phyloP scores from a whole-genome alignment of 2,797 vertebrate species.

The Cryptoprocta ferox region DNA sequence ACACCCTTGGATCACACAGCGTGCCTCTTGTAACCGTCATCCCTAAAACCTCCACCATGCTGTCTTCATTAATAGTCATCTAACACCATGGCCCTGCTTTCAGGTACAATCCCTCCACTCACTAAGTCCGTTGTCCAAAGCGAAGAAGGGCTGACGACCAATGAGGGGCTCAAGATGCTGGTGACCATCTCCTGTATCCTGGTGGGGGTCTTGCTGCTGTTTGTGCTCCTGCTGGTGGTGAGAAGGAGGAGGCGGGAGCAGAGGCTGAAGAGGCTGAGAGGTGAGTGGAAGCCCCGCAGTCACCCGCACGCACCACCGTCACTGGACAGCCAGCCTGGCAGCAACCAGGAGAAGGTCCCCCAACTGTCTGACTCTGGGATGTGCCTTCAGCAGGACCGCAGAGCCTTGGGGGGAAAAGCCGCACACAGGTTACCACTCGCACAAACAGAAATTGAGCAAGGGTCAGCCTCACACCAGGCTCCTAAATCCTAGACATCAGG shows the following conservation, averaged over 20 bases:
- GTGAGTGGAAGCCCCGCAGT: constrained; percentile 82
- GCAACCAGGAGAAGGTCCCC: background rate
- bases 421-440: accelerated
- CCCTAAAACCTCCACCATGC: constrained; percentile 69
- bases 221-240: constrained; percentile 95
- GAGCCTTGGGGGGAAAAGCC: accelerated
- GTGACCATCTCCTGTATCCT: constrained; percentile 97
- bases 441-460: background rate
- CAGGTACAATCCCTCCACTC: constrained; percentile 98
- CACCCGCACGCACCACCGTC: accelerated
- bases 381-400: background rate
- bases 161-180: constrained; percentile 98
- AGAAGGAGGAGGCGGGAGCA: constrained; percentile 96
- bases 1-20: background rate
- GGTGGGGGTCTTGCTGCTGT: constrained; percentile 94
- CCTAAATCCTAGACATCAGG: background rate
- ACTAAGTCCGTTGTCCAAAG: constrained; percentile 95
- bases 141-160: constrained; percentile 95
- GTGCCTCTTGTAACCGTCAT: constrained; percentile 23
- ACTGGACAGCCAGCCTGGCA: accelerated
- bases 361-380: accelerated
- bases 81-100: constrained; percentile 84
- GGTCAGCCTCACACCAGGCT: background rate
- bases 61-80: constrained; percentile 72
- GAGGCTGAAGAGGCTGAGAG: constrained; percentile 96